These are phyloP conservation scores for Tenthredo notha DNA, from an alignment of 2,888 invertebrate genomes.

Conservation along the genomic window DNA sequence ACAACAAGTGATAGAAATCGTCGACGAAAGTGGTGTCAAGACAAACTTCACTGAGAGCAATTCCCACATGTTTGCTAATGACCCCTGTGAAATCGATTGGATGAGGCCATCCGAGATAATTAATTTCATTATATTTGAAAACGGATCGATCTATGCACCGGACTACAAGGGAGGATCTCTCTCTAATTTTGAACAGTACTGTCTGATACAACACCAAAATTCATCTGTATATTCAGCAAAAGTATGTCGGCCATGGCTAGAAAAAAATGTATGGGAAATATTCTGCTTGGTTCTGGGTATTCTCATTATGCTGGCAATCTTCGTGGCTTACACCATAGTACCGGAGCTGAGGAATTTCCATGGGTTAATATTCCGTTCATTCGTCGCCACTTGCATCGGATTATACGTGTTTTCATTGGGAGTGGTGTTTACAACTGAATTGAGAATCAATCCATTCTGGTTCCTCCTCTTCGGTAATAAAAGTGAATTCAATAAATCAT, in stretches of 20 bases:
- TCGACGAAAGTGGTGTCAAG: not conserved
- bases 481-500: not conserved
- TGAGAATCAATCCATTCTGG: not conserved
- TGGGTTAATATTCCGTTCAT: conserved; percentile 72
- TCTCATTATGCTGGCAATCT: not conserved
- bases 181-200: conserved; percentile 20
- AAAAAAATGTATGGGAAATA: not conserved
- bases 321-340: conserved; percentile 84
- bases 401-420: not conserved
- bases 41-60: not conserved
- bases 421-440: not conserved
- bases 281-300: not conserved
- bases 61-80: not conserved
- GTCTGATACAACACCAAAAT: not conserved
- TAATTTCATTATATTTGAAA: not conserved
- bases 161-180: not conserved
- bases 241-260: not conserved
- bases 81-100: conserved; percentile 10
- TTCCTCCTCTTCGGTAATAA: not conserved
- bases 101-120: not conserved
- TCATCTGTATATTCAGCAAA: not conserved
- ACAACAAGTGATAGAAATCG: not conserved
- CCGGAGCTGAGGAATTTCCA: conserved; percentile 85
- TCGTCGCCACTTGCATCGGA: not conserved
- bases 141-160: conserved; percentile 10